Evolutionary conservation across 2,797 vertebrate genomes (phyloP).

Genomic region (Spatula versicolor): DNA sequence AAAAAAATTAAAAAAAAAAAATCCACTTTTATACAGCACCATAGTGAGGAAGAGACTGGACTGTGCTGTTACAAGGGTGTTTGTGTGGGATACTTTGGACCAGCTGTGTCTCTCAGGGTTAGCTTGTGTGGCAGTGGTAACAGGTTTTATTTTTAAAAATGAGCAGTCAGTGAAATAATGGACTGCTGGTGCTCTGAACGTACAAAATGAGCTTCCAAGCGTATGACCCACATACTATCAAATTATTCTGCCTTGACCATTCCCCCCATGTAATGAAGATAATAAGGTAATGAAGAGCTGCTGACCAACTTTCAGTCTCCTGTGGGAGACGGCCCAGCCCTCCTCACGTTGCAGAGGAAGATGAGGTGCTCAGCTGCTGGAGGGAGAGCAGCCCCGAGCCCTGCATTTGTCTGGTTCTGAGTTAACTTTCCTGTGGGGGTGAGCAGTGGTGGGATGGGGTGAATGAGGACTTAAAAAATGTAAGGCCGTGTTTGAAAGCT

Average conservation of each 20-base stretch:
- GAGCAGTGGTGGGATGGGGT: conserved; percentile 16
- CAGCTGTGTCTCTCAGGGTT: not conserved
- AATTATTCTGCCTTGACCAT: conserved; percentile 64
- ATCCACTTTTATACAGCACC: not conserved
- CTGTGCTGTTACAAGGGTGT: not conserved
- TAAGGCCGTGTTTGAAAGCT: not conserved
- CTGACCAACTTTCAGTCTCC: not conserved
- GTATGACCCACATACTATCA: conserved; percentile 38
- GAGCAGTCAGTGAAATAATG: not conserved
- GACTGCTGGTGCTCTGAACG: not conserved
- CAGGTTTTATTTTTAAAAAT: conserved; percentile 34
- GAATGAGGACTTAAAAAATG: not conserved
- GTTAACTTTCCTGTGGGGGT: not conserved
- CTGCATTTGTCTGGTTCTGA: not conserved
- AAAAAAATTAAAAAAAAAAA: fast-evolving
- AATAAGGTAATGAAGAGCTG: not conserved
- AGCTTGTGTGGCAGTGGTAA: not conserved
- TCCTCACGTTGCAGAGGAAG: not conserved
- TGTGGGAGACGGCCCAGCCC: not conserved
- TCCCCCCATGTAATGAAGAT: conserved; percentile 44
- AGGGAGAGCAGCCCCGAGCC: not conserved
- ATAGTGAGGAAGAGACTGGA: not conserved
- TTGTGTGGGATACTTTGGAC: fast-evolving
- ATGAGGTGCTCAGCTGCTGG: not conserved
- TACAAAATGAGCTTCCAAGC: conserved; percentile 44